These are phyloP conservation scores for Elysia crispata DNA, from an alignment of 2,888 invertebrate species.

Conservation along the genomic window DNA sequence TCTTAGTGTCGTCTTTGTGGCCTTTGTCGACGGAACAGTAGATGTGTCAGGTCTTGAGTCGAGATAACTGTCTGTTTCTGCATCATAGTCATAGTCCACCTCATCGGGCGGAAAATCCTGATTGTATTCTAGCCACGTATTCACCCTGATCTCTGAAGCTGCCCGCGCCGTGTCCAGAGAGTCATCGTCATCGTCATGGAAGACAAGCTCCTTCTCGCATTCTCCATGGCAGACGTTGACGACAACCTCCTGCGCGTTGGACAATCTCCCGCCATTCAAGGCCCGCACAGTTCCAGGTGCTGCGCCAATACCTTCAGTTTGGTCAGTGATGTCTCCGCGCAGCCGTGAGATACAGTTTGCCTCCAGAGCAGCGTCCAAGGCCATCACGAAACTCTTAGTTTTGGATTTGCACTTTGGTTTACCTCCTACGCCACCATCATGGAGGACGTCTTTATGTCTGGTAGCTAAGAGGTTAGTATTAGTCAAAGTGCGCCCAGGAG, in stretches of 20 bases:
- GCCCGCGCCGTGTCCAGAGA: conserved; percentile 36
- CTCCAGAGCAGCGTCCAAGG: conserved; percentile 39
- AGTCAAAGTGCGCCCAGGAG: too few relatives aligned
- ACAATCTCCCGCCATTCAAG: conserved; percentile 37
- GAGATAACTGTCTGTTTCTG: not conserved
- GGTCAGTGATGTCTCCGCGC: conserved; percentile 42
- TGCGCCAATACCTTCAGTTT: not conserved
- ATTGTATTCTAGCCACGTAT: conserved; percentile 44
- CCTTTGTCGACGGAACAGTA: not conserved
- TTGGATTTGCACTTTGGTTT: not conserved
- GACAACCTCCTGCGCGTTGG: conserved; percentile 46
- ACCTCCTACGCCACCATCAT: not conserved
- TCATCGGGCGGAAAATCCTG: conserved; percentile 30
- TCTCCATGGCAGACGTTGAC: conserved; percentile 47
- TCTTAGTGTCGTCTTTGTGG: too few relatives aligned
- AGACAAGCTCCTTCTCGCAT: conserved; percentile 36
- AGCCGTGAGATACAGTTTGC: conserved; percentile 34
- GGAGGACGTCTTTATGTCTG: not conserved
- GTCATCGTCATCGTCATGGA: conserved; percentile 47
- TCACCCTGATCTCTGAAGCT: conserved; percentile 40
- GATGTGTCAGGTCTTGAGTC: not conserved
- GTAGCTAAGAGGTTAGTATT: not conserved
- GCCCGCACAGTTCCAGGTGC: conserved; percentile 42
- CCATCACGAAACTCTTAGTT: conserved; percentile 39
- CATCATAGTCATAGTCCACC: not conserved